Conservation (phyloP, 2,113 vertebrate species). For the Tricholaema leucomelas region DNA sequence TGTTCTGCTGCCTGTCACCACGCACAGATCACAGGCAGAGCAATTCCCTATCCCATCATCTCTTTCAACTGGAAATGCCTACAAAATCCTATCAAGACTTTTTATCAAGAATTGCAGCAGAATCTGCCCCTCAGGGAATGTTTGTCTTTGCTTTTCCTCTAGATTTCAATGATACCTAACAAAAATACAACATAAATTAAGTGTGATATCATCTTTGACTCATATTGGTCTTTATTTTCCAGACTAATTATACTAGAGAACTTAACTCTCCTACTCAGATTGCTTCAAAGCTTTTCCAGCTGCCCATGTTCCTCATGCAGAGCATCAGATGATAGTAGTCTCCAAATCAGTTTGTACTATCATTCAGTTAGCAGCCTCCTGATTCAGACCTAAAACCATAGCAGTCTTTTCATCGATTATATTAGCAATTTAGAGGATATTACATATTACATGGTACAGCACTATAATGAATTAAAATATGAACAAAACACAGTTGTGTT, state of each 20-base stretch:
- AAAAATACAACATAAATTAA: slow-evolving; percentile 34
- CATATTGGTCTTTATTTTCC: slow-evolving; percentile 12
- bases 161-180: neutral
- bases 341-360: neutral
- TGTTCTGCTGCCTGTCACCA: neutral
- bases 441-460: neutral
- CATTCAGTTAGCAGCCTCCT: slow-evolving; percentile 10
- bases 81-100: neutral
- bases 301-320: neutral
- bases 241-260: neutral
- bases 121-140: neutral
- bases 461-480: neutral
- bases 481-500: neutral
- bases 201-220: neutral
- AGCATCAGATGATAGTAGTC: neutral
- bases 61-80: neutral
- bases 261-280: neutral
- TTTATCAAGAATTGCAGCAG: neutral
- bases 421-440: neutral
- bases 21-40: neutral
- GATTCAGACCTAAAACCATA: neutral
- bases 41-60: neutral
- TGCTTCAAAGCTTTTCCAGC: slow-evolving; percentile 21
- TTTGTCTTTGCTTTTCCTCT: neutral
- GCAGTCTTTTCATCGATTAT: slow-evolving; percentile 5